These are phyloP conservation scores for Allophyes oxyacanthae DNA, from an alignment of 2,888 invertebrate genomes.

Conservation along the genomic window DNA sequence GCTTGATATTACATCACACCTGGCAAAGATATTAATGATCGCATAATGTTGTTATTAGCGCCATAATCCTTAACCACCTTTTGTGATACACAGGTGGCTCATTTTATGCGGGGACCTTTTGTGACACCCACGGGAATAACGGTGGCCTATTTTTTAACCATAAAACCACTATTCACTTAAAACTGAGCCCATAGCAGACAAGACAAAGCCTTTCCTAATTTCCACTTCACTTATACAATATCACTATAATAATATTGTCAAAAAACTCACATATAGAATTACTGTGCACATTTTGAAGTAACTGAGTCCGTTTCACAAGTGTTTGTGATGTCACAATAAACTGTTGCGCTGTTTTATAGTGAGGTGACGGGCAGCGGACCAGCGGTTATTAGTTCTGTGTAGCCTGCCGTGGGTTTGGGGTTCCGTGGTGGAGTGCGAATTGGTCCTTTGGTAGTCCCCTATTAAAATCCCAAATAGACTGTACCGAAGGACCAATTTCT, in stretches of 20 bases:
- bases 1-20: too few relatives aligned
- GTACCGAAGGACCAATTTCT: too few relatives aligned
- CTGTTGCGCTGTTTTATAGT: slow-evolving; percentile 73
- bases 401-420: slow-evolving; percentile 56
- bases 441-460: slow-evolving; percentile 8
- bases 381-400: slow-evolving; percentile 54
- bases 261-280: slow-evolving; percentile 80
- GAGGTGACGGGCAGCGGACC: slow-evolving; percentile 72
- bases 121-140: too few relatives aligned
- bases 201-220: neutral
- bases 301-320: slow-evolving; percentile 64
- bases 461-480: too few relatives aligned
- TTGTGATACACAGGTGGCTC: too few relatives aligned
- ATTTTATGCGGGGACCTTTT: too few relatives aligned
- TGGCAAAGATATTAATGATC: too few relatives aligned
- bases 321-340: slow-evolving; percentile 78
- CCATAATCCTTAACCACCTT: neutral
- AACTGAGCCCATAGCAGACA: too few relatives aligned
- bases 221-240: slow-evolving; percentile 28
- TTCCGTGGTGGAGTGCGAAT: slow-evolving; percentile 26
- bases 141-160: too few relatives aligned
- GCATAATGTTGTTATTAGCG: too few relatives aligned
- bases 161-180: neutral
- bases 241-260: slow-evolving; percentile 29
- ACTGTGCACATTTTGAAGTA: slow-evolving; percentile 79